phyloP scores from a whole-genome alignment of 1,140 invertebrate species.

The Aphaenogaster floridana region DNA sequence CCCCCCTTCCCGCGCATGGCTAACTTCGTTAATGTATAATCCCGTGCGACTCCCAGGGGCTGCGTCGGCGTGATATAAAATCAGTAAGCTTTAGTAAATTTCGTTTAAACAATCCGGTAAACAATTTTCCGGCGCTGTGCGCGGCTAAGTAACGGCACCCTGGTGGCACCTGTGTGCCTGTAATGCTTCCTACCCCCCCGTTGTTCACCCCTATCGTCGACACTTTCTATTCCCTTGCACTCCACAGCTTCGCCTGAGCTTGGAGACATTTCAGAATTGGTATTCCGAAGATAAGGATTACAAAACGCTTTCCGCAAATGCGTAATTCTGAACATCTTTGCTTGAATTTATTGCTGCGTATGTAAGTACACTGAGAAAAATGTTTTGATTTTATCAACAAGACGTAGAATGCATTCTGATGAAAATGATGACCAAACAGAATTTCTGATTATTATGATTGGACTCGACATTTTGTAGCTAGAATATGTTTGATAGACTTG shows the following conservation, averaged over 20 bases:
- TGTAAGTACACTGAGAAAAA: too few species aligned
- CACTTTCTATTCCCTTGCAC: slow-evolving; percentile 37
- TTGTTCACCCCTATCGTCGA: slow-evolving; percentile 73
- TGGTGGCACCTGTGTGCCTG: slow-evolving; percentile 79
- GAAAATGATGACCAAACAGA: too few species aligned
- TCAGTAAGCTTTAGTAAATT: slow-evolving; percentile 87
- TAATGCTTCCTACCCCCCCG: slow-evolving; percentile 75
- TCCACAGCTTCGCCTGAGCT: not conserved
- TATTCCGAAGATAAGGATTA: not conserved
- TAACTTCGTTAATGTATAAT: slow-evolving; percentile 87
- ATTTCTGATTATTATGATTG: too few species aligned
- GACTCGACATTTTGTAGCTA: too few species aligned
- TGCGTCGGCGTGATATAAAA: slow-evolving; percentile 86
- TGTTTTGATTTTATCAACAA: too few species aligned
- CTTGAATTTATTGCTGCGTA: not conserved
- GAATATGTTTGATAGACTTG: too few species aligned
- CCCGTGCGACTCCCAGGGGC: slow-evolving; percentile 83
- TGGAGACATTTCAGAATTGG: slow-evolving; percentile 14
- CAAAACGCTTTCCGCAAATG: not conserved
- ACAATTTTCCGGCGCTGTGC: slow-evolving; percentile 86
- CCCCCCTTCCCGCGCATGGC: slow-evolving; percentile 64
- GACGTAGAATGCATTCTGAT: too few species aligned
- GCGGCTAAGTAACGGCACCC: slow-evolving; percentile 86
- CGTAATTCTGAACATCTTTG: not conserved
- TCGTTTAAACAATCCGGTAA: slow-evolving; percentile 87